A percentile compares a stretch with the other conserved stretches of the same genome.
Conservation (phyloP, 2,113 vertebrate genomes). For the Ophthalmolycus amberensis region DNA sequence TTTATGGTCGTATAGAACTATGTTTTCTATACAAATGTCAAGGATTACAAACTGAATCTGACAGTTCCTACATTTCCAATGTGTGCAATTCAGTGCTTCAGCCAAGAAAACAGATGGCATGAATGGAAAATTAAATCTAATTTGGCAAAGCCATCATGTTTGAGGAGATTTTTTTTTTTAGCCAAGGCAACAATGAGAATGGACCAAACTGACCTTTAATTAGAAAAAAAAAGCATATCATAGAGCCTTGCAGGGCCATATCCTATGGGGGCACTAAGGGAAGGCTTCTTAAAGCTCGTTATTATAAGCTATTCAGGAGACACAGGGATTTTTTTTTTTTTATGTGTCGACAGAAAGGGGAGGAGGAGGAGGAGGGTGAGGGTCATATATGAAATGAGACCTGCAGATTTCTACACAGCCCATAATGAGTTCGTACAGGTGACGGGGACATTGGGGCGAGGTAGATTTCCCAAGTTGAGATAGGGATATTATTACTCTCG, state of each 20-base stretch:
- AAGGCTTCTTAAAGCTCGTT: slow-evolving; percentile 82
- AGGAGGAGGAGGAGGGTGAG: slow-evolving; percentile 38
- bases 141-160: slow-evolving; percentile 78
- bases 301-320: slow-evolving; percentile 85
- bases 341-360: slow-evolving; percentile 77
- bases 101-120: slow-evolving; percentile 79
- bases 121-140: slow-evolving; percentile 79
- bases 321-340: slow-evolving; percentile 67
- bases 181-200: slow-evolving; percentile 71
- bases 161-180: slow-evolving; percentile 73
- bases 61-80: slow-evolving; percentile 60
- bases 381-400: slow-evolving; percentile 82
- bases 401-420: slow-evolving; percentile 81
- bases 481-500: slow-evolving; percentile 84
- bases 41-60: slow-evolving; percentile 34
- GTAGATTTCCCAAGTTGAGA: slow-evolving; percentile 86
- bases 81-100: slow-evolving; percentile 50
- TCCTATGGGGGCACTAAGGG: slow-evolving; percentile 80
- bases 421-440: slow-evolving; percentile 81
- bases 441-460: slow-evolving; percentile 77
- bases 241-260: slow-evolving; percentile 66
- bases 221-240: slow-evolving; percentile 83
- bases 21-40: slow-evolving; percentile 27
- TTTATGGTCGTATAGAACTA: not conserved
- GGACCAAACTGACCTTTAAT: slow-evolving; percentile 85